Conservation (phyloP, 2,888 invertebrate species). For the Acleris laterana region DNA sequence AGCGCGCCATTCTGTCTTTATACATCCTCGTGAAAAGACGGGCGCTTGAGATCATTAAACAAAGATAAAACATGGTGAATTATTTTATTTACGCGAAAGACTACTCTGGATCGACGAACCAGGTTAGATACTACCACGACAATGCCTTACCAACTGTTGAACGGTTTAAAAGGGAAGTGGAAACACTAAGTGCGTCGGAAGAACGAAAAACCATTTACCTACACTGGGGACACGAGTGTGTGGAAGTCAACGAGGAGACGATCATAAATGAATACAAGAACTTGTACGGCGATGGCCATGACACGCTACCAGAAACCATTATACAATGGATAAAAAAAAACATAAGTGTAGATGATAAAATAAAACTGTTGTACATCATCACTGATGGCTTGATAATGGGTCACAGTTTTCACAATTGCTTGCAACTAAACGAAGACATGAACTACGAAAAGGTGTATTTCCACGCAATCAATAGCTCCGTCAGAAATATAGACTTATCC, state of each 20-base stretch:
- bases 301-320: conserved; percentile 42
- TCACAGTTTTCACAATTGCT: conserved; percentile 35
- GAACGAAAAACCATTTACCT: conserved; percentile 48
- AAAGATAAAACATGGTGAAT: conserved; percentile 8
- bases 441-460: conserved; percentile 50
- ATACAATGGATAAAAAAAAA: conserved; percentile 40
- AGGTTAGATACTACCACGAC: conserved; percentile 42
- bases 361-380: conserved; percentile 50
- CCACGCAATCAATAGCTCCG: conserved; percentile 43
- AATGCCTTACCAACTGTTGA: conserved; percentile 45
- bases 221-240: conserved; percentile 48
- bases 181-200: conserved; percentile 40
- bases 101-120: conserved; percentile 39
- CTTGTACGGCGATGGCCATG: background rate
- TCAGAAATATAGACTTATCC: conserved; percentile 43
- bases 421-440: conserved; percentile 44
- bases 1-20: too few relatives aligned
- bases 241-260: conserved; percentile 45
- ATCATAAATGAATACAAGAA: conserved; percentile 34
- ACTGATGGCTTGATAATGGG: conserved; percentile 48
- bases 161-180: conserved; percentile 45
- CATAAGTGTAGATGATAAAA: conserved; percentile 39
- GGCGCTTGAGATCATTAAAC: too few relatives aligned
- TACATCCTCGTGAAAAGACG: too few relatives aligned
- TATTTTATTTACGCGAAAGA: conserved; percentile 30